These are phyloP conservation scores for Agrypnia vestita DNA, from an alignment of 1,140 invertebrate species.

Conservation along the genomic window DNA sequence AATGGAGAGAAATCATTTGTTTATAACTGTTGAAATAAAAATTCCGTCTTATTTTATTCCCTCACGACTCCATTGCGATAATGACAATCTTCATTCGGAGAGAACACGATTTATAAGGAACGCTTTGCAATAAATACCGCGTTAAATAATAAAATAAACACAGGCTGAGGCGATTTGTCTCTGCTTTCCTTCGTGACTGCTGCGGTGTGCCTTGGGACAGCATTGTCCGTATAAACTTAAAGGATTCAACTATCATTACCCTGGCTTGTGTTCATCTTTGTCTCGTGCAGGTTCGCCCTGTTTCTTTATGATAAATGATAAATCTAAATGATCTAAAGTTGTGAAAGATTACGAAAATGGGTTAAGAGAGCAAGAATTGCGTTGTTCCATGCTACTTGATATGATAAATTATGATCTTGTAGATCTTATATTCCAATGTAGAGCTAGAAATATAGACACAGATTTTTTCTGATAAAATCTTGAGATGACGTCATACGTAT, in stretches of 20 bases:
- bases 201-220: constrained; percentile 13
- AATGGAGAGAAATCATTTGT: constrained; percentile 20
- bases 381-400: too few relatives aligned
- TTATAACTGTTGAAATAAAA: constrained; percentile 16
- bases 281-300: too few relatives aligned
- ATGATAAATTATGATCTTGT: too few relatives aligned
- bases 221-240: background rate
- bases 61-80: constrained; percentile 10
- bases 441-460: too few relatives aligned
- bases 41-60: constrained; percentile 18
- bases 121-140: background rate
- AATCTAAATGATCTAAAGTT: too few relatives aligned
- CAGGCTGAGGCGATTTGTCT: constrained; percentile 9
- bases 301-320: too few relatives aligned
- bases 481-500: too few relatives aligned
- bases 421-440: too few relatives aligned
- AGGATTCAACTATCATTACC: constrained; percentile 6
- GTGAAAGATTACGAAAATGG: too few relatives aligned
- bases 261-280: background rate
- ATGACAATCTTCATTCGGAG: constrained; percentile 18
- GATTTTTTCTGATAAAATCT: too few relatives aligned
- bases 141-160: constrained; percentile 9
- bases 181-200: constrained; percentile 15
- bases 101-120: constrained; percentile 2
- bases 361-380: too few relatives aligned